Evolutionary conservation across 2,888 invertebrate genomes (phyloP), one percentile per base, ranked within the genome.

Genomic region (Tethea ocularis): DNA sequence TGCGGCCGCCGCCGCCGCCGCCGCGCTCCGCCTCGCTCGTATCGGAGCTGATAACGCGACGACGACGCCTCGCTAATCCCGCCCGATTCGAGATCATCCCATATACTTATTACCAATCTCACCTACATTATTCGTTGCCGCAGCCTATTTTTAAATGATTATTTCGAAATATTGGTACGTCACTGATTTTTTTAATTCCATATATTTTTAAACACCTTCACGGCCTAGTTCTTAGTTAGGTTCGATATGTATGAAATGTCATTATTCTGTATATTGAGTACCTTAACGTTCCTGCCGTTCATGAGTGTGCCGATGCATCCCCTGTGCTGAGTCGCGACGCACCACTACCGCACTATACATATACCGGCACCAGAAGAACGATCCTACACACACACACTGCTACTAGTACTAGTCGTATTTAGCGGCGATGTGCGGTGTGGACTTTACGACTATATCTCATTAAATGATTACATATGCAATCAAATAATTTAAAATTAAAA

Each of bases 1-100:
- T 58, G 52, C 60, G 56, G 51, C 61, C 60, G 61, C 64, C 66
- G 64, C 54, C 52, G 58, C 51, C 33, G 52, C 6, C 29, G 1
- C 13, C 33, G 11, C 33, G 13, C 33, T 1, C 33, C 60, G 41
- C 59, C 60, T 54, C 13, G 53, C 38, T 10, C 15, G 38, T 54
- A 56, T 53, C 56, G n/a, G 38, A 38, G 36, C 36, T 22, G 38
- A 55, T 41, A 41, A 24, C 38, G 33, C 41, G 17, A 24, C 10
- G 2, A 23, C 15, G 11, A 13, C 23, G 17, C 15, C n/a, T 8
- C 36, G 52, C 46, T 46, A 56, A 46, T 46, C 41, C 41, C 5
- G n/a, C 6, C n/a, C n/a, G n/a, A n/a, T n/a, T 46, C 41, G 41
- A 46, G 41, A 46, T 46, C 41, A 46, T 46, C 41, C 20, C 41